Evolutionary conservation across 2,113 vertebrate species (phyloP).

Genomic region (Carlito syrichta): DNA sequence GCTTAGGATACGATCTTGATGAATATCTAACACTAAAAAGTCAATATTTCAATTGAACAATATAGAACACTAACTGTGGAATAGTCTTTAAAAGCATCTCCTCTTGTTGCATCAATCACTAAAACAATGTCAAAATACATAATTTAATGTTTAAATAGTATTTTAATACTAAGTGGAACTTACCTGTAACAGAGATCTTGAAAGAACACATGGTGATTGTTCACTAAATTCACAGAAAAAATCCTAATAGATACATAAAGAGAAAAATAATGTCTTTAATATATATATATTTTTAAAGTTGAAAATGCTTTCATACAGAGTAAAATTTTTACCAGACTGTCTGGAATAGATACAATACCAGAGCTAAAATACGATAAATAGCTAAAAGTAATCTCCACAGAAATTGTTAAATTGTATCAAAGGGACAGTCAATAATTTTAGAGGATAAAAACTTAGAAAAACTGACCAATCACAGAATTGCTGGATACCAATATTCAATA

Average conservation of each 20-base stretch:
- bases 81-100: conserved; percentile 15
- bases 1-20: neutral
- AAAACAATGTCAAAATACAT: neutral
- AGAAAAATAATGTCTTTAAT: conserved; percentile 40
- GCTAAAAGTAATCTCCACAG: neutral
- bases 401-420: neutral
- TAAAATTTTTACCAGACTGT: neutral
- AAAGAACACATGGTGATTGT: conserved; percentile 98
- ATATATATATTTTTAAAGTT: conserved; percentile 5
- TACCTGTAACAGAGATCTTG: conserved; percentile 96
- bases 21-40: neutral
- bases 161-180: conserved; percentile 61
- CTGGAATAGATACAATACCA: neutral
- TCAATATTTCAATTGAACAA: neutral
- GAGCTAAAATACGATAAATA: conserved; percentile 24
- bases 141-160: conserved; percentile 2
- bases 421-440: neutral
- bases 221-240: conserved; percentile 99
- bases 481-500: neutral
- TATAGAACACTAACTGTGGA: neutral
- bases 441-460: neutral
- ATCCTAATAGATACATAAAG: conserved; percentile 83
- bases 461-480: neutral
- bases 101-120: neutral
- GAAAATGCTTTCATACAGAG: neutral